phyloP scores from a whole-genome alignment of 2,113 vertebrate genomes.

The Potamarius usumacintae region DNA sequence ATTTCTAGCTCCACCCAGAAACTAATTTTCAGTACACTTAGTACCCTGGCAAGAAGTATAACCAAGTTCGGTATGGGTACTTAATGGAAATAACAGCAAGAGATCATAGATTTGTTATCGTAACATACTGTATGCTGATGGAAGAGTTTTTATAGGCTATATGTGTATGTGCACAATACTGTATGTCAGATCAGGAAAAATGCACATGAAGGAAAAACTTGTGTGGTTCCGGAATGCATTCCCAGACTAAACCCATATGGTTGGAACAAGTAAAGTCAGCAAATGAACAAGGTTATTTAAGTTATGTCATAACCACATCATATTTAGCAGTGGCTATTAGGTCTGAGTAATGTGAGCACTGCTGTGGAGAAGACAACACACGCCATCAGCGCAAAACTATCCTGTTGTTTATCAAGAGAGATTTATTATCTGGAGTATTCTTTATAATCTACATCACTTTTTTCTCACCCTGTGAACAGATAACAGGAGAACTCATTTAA shows the following conservation, averaged over 20 bases:
- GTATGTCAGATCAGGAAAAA: not conserved
- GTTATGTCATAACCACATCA: not conserved
- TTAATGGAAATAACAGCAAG: not conserved
- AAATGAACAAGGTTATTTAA: not conserved
- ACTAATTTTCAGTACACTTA: not conserved
- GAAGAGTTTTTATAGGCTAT: not conserved
- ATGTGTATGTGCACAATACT: not conserved
- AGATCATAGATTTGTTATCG: not conserved
- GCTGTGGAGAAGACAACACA: not conserved
- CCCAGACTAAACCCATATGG: not conserved
- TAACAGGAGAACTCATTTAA: not conserved
- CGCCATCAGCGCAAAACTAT: not conserved
- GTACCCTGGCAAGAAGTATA: not conserved
- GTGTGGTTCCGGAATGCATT: conserved; percentile 24
- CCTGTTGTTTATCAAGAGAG: not conserved
- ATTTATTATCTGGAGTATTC: not conserved
- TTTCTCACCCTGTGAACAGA: conserved; percentile 13
- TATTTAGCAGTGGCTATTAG: conserved; percentile 1
- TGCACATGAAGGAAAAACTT: not conserved
- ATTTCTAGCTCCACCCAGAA: not conserved
- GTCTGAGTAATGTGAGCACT: not conserved
- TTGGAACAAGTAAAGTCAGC: conserved; percentile 16
- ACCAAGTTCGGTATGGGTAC: not conserved
- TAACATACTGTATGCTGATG: not conserved
- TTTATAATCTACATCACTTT: conserved; percentile 11